Base-by-base conservation (phyloP, 2,113 vertebrate species). In the Ascaphus truei region DNA sequence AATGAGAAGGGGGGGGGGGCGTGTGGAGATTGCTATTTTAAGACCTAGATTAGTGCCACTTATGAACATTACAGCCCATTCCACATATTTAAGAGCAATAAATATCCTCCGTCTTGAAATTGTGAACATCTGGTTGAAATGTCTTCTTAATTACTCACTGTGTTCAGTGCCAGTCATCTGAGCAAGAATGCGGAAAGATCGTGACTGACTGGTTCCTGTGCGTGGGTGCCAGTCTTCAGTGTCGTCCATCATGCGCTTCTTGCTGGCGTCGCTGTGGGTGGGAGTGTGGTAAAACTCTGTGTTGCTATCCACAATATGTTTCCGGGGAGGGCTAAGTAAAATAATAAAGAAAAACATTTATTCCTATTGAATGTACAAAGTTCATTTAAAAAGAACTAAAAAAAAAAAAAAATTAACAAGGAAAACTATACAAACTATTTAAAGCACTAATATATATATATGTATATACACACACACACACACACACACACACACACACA, bases 141-240 rank as follows among this genome's bases (percentile, higher is more conserved):
- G 7, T 2, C 1, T 22, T 15, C 20, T 15, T 20, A 12, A 34
- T 10, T 1, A 86, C 93, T 79, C 67, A 96, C 94, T 55, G 1
- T 88, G 81, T 78, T 98, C 96, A 0, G 96, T 98, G 73, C 96
- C 97, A 0, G 97, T 98, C 80, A 99, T 98, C 73, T 99, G 96
- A 62, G 96, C 95, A 31, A 99, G 93, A 80, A 98, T 98, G 26
- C 90, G 91, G 83, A 99, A 99, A 9, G 97, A 99, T 45, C 94
- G 94, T 43, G 96, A 98, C 81, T 99, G 97, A 45, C 94, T 96
- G 2, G 95, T 98, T 45, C 96, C 96, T 0, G 91, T 91, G 11
- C 95, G 86, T 0, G 96, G 96, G 4, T 88, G 93, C 97, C 97
- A 99, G 75, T 99, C 97, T 74, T 99, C 97, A 0, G 97, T 99